phyloP scores from a whole-genome alignment of 2,888 invertebrate genomes.

The Drosophila pseudotakahashii region DNA sequence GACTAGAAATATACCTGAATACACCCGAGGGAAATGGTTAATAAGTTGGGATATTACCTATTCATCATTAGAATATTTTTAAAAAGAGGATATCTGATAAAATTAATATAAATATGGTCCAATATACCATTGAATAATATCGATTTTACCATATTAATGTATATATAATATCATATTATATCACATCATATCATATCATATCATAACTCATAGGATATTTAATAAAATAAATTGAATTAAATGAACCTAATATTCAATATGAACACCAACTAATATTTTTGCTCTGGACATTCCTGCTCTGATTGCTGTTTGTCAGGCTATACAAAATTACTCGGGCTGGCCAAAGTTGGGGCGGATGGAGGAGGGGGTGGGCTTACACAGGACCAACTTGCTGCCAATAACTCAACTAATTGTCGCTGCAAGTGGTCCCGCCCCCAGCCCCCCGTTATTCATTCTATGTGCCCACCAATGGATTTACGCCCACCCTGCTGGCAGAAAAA shows the following conservation, averaged over 20 bases:
- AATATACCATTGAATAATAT: too few relatives aligned
- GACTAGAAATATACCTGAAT: background rate
- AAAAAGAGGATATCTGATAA: too few relatives aligned
- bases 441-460: too few relatives aligned
- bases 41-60: too few relatives aligned
- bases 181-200: too few relatives aligned
- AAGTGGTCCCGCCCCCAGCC: constrained; percentile 15
- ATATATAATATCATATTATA: too few relatives aligned
- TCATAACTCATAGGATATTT: too few relatives aligned
- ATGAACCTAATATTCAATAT: too few relatives aligned
- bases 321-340: constrained; percentile 24
- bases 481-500: constrained; percentile 34
- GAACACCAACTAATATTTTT: too few relatives aligned
- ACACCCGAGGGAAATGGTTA: constrained; percentile 12
- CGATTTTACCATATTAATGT: too few relatives aligned
- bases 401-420: constrained; percentile 42
- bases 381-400: constrained; percentile 33
- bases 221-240: too few relatives aligned
- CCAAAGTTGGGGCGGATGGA: background rate
- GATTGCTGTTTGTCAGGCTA: constrained; percentile 16
- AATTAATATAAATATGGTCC: background rate
- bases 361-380: constrained; percentile 4
- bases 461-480: constrained; percentile 1
- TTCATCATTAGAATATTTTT: too few relatives aligned
- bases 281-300: background rate